Evolutionary conservation across 2,113 vertebrate genomes (phyloP), one percentile per base, ranked within the genome.

Genomic region (Pterophyllum scalare): DNA sequence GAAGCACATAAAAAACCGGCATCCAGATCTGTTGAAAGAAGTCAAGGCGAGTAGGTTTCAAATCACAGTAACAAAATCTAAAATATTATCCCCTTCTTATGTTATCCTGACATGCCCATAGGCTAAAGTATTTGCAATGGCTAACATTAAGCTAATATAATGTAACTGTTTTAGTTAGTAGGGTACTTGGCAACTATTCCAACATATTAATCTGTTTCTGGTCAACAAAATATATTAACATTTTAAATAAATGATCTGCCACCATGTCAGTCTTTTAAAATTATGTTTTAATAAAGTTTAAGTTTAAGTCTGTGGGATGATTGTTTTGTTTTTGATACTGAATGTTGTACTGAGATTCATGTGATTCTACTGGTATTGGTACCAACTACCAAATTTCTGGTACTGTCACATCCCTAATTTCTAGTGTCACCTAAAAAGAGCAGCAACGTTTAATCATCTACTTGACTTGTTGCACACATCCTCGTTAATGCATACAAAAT

Each of bases 361-460:
- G 62, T 65, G 24, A 65, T 0, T 65, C 38, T 17, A 43, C 13
- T 10, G 2, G 0, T 65, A 65, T 3, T 65, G 62, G 62, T 65
- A 26, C 35, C 4, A 35, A 35, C 62, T 65, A 26, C 7, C 43
- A 26, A 0, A 43, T 26, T 26, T 43, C 38, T 65, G 62, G 38
- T 17, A 46, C 43, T 62, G 33, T 38, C 33, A 62, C 11, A 20
- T 8, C 59, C 61, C 13, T 24, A 14, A 0, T 65, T 46, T 28
- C 40, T 12, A 12, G 40, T 49, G 40, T 67, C 14, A n/a, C 26
- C 24, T 52, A 70, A 17, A 26, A 28, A 70, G 24, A 10, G 24
- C 24, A 52, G 10, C 24, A 49, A 20, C 0, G 0, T 70, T n/a
- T 56, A 56, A 56, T n/a, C 20, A n/a, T 54, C 19, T 54, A 54